Percentiles rank a stretch among this genome's conserved stretches.
phyloP scores from a whole-genome alignment of 2,888 invertebrate genomes.

The Cantharis rustica region DNA sequence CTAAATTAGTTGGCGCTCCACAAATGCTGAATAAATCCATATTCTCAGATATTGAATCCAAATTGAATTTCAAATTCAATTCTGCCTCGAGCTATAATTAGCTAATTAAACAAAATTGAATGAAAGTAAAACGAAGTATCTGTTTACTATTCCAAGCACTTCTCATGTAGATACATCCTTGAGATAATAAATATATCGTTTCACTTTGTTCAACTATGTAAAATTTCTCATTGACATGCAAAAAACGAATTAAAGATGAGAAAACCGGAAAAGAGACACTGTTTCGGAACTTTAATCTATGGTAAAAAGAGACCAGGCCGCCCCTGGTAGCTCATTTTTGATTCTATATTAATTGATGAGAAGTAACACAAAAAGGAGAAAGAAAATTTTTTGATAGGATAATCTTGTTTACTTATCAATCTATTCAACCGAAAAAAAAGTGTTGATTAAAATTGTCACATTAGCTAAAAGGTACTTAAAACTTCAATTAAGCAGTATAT shows the following conservation, averaged over 20 bases:
- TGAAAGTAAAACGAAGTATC: background rate
- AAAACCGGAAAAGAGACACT: background rate
- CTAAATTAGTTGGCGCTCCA: background rate
- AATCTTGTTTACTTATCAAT: background rate
- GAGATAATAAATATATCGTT: background rate
- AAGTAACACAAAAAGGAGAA: no score
- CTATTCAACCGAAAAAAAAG: background rate
- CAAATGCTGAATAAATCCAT: background rate
- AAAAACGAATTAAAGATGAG: background rate
- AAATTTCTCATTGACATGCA: background rate
- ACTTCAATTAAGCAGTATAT: background rate
- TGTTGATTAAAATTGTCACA: no score
- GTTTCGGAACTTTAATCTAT: background rate
- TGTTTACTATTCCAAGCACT: background rate
- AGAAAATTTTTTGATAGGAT: background rate
- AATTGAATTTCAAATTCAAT: background rate
- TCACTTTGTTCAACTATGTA: background rate
- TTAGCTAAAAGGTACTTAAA: background rate
- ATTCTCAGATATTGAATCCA: background rate
- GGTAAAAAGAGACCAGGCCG: no score
- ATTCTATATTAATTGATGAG: background rate
- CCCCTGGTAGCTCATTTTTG: background rate
- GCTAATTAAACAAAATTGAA: background rate
- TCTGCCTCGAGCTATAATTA: background rate
- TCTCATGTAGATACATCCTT: background rate